These are phyloP conservation scores for Chanos chanos DNA, from an alignment of 2,797 vertebrate species.

Conservation along the genomic window DNA sequence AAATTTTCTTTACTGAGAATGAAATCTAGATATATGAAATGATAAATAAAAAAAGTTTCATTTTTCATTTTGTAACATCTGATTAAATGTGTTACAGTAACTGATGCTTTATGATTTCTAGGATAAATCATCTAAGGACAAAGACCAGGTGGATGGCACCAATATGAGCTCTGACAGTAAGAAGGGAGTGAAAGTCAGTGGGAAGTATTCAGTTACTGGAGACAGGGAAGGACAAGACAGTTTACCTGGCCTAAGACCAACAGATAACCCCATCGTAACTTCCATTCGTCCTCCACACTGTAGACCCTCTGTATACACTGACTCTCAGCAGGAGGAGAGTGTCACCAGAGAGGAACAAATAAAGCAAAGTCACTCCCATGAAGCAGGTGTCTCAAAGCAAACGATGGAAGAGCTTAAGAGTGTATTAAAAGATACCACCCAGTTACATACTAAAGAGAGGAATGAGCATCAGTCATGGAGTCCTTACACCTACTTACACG, in stretches of 20 bases:
- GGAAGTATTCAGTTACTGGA: conserved; percentile 51
- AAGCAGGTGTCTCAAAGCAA: conserved; percentile 57
- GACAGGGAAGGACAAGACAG: conserved; percentile 64
- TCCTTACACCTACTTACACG: conserved; percentile 51
- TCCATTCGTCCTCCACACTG: conserved; percentile 46
- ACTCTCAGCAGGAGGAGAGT: conserved; percentile 31
- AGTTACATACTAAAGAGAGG: conserved; percentile 39
- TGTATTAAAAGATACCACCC: conserved; percentile 62
- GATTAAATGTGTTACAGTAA: background rate
- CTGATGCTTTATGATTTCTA: conserved; percentile 67
- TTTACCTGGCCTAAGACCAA: conserved; percentile 36
- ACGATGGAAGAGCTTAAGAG: conserved; percentile 74
- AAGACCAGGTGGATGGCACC: conserved; percentile 78
- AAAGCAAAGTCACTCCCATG: conserved; percentile 26
- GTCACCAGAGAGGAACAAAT: conserved; percentile 39
- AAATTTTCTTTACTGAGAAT: too few species aligned
- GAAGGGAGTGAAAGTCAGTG: conserved; percentile 71
- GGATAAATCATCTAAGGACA: conserved; percentile 63
- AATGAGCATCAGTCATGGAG: conserved; percentile 43
- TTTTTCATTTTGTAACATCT: too few species aligned
- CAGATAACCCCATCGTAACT: conserved; percentile 49
- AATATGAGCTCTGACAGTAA: conserved; percentile 71
- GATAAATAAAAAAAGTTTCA: too few species aligned
- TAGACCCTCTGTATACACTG: conserved; percentile 32
- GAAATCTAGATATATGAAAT: too few species aligned